Evolutionary conservation across 2,888 invertebrate genomes (phyloP), one percentile per base, ranked within the genome.

Genomic region (Heliconius ismenius): DNA sequence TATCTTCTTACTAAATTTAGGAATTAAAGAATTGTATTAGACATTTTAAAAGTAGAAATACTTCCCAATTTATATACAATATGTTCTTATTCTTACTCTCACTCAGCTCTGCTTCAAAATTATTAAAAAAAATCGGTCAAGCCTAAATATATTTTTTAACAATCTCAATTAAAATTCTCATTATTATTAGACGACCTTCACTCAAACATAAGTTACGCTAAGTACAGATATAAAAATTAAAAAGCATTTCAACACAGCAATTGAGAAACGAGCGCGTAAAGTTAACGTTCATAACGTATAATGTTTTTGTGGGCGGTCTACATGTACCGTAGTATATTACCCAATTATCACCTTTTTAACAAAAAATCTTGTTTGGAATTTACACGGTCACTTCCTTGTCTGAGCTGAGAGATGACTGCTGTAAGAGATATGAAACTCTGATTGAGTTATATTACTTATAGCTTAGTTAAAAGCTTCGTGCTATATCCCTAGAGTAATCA

Each of bases 281-380:
- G 28, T 77, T 77, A 77, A 75, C 58, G 75, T 74, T 77, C 75
- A 75, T 77, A 75, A 79, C 75, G 73, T 63, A 63, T 68, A 78
- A 39, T 65, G 68, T 73, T 63, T n/a, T 26, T 24, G 68, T 58
- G 64, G 62, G 73, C 67, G 63, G 68, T 65, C 43, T 26, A 72
- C 58, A 58, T 70, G 49, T 49, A 49, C 49, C 11, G 0, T 74
- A 58, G 60, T 64, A 58, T 76, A 60, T 74, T 78, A 58, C 73
- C 43, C 69, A 78, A 78, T 76, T 76, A 76, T 70, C 78, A 78
- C 78, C 75, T 75, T 54, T 73, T 68, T 75, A 72, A 75, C 60
- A 18, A 58, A 26, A 32, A 39, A 21, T 28, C 58, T 75, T 49
- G 28, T 18, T 39, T 43, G 43, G 13, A 26, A 24, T 69, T 75